Percentiles rank a stretch among this genome's conserved stretches.
phyloP scores from a whole-genome alignment of 2,113 vertebrate species.

The Chitala chitala region DNA sequence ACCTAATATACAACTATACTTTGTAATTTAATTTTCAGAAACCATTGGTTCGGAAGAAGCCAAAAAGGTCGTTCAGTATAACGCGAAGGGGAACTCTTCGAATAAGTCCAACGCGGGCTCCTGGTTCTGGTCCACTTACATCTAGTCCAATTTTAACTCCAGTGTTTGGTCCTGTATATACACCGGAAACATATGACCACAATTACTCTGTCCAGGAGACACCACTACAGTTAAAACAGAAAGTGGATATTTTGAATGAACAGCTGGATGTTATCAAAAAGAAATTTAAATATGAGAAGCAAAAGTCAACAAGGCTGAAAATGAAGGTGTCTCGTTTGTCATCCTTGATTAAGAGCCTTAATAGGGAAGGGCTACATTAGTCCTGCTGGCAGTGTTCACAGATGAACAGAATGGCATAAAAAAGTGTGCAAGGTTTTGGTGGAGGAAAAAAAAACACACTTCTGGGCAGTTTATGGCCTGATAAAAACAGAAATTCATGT shows the following conservation, averaged over 20 bases:
- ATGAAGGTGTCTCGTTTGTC: conserved; percentile 3
- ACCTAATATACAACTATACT: neutral
- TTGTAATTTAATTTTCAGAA: neutral
- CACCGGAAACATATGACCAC: neutral
- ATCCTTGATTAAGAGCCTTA: neutral
- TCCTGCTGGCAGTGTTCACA: too few species aligned
- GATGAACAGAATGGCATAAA: neutral
- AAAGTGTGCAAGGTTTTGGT: too few species aligned
- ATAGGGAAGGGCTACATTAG: neutral
- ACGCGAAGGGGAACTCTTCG: neutral
- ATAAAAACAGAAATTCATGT: too few species aligned
- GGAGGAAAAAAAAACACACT: too few species aligned
- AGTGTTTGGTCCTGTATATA: neutral
- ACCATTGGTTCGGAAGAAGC: neutral
- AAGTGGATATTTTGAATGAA: conserved; percentile 6
- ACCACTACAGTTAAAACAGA: neutral
- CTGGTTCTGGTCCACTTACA: neutral
- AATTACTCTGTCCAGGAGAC: neutral
- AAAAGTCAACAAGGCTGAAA: conserved; percentile 12
- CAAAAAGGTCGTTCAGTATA: neutral
- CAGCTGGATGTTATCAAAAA: conserved; percentile 7
- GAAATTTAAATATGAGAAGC: conserved; percentile 16
- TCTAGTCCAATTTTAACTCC: neutral
- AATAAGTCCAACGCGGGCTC: neutral
- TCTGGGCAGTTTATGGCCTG: too few species aligned